Percentiles rank a stretch among this genome's conserved stretches.
Conservation (phyloP, 2,113 vertebrate genomes). For the Catagonus wagneri region DNA sequence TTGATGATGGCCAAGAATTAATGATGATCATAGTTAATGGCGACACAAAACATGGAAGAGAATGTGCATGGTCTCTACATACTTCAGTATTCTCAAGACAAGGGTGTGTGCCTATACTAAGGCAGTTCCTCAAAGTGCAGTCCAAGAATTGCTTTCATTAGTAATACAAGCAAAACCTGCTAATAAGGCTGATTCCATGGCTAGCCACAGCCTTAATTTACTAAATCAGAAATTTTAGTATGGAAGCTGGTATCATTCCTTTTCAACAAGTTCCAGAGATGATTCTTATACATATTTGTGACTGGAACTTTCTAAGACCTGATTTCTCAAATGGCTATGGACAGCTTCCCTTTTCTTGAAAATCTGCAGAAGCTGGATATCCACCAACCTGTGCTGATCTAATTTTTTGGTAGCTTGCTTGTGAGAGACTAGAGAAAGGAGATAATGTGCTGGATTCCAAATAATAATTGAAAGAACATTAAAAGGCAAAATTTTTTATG, state of each 20-base stretch:
- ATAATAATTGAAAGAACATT: background rate
- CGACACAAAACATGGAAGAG: background rate
- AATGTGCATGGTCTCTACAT: background rate
- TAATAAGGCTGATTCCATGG: background rate
- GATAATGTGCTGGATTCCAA: background rate
- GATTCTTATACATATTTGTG: background rate
- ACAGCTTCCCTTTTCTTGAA: background rate
- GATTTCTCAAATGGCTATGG: background rate
- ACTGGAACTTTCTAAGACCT: background rate
- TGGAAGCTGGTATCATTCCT: background rate
- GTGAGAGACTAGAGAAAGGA: background rate
- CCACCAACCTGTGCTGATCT: background rate
- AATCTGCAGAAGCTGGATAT: background rate
- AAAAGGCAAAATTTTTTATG: background rate
- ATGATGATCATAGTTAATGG: background rate
- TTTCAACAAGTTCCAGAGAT: background rate
- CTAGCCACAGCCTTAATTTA: background rate
- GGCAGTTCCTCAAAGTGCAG: background rate
- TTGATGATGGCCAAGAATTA: background rate
- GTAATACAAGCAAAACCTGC: background rate
- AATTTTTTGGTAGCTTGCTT: background rate
- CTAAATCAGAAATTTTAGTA: background rate
- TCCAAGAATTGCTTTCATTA: background rate
- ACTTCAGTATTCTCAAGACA: background rate
- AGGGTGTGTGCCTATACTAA: background rate